Conservation (phyloP, 2,113 vertebrate genomes). For the Callospermophilus lateralis region DNA sequence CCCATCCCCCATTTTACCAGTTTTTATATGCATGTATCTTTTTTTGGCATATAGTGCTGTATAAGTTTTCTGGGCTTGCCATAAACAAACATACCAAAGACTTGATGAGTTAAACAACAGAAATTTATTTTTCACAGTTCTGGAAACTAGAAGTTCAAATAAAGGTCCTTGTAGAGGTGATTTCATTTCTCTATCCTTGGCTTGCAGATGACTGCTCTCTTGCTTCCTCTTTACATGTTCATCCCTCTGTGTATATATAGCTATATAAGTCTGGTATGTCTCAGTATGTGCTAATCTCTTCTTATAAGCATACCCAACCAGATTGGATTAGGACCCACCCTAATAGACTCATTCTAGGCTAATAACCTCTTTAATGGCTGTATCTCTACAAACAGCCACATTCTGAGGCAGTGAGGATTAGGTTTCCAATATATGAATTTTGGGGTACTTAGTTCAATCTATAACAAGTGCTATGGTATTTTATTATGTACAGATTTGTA, state of each 20-base stretch:
- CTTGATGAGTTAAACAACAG: conserved; percentile 2
- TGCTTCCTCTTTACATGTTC: not conserved
- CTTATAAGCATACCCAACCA: not conserved
- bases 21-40: conserved; percentile 5
- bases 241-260: not conserved
- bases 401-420: not conserved
- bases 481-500: conserved; percentile 39
- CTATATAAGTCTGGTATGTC: not conserved
- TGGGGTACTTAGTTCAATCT: not conserved
- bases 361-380: not conserved
- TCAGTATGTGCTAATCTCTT: not conserved
- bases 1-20: not conserved
- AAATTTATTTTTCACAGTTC: conserved; percentile 18
- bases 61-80: not conserved
- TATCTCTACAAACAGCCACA: not conserved
- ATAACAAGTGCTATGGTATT: conserved; percentile 6
- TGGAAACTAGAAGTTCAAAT: not conserved
- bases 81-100: conserved; percentile 7
- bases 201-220: not conserved
- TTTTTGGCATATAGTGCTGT: conserved; percentile 2
- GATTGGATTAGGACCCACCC: not conserved
- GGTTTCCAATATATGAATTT: not conserved
- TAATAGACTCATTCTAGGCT: not conserved
- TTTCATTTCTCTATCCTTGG: conserved; percentile 32
- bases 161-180: not conserved